Evolutionary conservation across 1,140 invertebrate genomes (phyloP), one percentile per base, ranked within the genome.

Genomic region (Arion vulgaris): DNA sequence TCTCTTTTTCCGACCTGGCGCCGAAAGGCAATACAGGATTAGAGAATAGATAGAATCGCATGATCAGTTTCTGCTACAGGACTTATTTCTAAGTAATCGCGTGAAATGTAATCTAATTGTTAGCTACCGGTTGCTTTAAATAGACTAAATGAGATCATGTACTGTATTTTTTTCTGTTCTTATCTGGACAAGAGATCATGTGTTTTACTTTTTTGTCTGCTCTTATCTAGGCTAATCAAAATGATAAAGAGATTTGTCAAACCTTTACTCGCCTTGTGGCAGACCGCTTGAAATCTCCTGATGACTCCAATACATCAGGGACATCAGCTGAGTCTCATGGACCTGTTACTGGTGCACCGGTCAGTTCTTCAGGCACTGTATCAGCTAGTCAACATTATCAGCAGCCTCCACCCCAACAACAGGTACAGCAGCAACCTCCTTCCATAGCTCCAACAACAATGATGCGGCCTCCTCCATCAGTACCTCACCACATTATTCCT

Each of bases 211-310:
- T 45, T 57, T 4, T 57, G 9, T 57, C 53, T 57, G 5, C 34
- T 71, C 23, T 34, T 71, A 4, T 23, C n/a, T 32, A 75, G 73
- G 45, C 15, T 9, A 75, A 39, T 75, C 45, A 2, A 34, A 51
- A 9, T 75, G 73, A 51, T 11, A 39, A 75, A 75, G 73, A 75
- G 28, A 75, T 75, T 13, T 49, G 73, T 17, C 38, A 75, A 34
- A 45, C 26, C 7, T 75, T 75, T 23, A 53, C 45, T 9, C 39
- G 45, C 39, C 73, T 75, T 49, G 73, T 75, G 32, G 73, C 73
- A 49, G 73, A 75, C 26, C 38, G 73, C 17, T 28, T 75, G 41
- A 75, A 75, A 28, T 34, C 73, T 28, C 73, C 73, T 53, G 73
- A 75, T 49, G 73, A 75, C 4, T 51, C 73, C 1, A 75, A 34